Evolutionary conservation across 2,888 invertebrate genomes (phyloP), one percentile per base, ranked within the genome.

Genomic region (Bimastos eiseni): DNA sequence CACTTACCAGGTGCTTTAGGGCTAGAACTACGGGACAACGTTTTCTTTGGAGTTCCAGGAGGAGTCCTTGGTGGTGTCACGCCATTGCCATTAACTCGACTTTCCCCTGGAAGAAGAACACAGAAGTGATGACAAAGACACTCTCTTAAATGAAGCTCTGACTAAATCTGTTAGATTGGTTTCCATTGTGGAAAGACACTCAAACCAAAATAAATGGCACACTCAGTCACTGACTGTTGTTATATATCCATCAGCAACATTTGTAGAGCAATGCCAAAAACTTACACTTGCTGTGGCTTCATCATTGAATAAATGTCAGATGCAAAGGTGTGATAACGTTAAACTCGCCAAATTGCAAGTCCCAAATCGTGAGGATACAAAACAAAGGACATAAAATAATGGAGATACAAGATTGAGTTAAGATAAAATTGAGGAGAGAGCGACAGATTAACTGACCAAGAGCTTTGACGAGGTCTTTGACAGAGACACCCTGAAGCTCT

Each of bases 21-120:
- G 91, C 95, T 95, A 88, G 94, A 94, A 91, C 95, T 95, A 70
- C 95, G 92, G 15, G 95, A 95, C 55, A 93, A 93, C 13, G 94
- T 93, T 91, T 94, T 94, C 91, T 94, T 95, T 33, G 95, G 95
- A 91, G 96, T 95, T 90, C 96, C 96, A 13, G 97, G 97, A 19
- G 96, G 96, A 0, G 97, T 97, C 89, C 96, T 96, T 8, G 97
- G 97, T 15, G 97, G 97, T 0, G 97, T 97, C 1, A 96, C 96
- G 55, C 97, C 97, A 94, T 97, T 97, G 4, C 97, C 97, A 95
- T 97, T 97, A n/a, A 97, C 96, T 89, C 97, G 96, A 91, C 96
- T 96, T 94, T 97, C 97, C 0, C 95, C 95, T 95, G 92, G 19
- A 92, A 89, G 19, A 41, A 70, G 11, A 70, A 2, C 70, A 70